Percentiles rank a stretch among this genome's conserved stretches.
Evolutionary conservation across 1,140 invertebrate species (phyloP).

Genomic region (Danaus plexippus): DNA sequence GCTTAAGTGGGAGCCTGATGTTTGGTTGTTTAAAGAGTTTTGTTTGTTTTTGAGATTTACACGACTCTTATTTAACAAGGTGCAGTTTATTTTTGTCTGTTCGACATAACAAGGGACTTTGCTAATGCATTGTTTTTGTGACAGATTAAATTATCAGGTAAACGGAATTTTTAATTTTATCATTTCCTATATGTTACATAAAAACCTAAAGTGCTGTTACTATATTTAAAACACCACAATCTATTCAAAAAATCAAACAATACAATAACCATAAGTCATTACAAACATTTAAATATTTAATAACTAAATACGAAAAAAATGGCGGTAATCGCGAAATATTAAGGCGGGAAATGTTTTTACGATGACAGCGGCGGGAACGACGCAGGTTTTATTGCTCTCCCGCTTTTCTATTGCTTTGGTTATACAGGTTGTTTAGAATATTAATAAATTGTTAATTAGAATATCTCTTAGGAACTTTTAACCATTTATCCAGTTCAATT

Average conservation of each 20-base stretch:
- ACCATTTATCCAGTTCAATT: no score
- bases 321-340: conserved; percentile 55
- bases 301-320: no score
- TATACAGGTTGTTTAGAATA: conserved; percentile 33
- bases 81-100: conserved; percentile 45
- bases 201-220: no score
- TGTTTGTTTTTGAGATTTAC: conserved; percentile 56
- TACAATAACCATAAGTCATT: no score
- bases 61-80: conserved; percentile 56
- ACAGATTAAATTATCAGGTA: no score
- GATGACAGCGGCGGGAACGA: conserved; percentile 44
- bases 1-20: conserved; percentile 56
- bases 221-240: no score
- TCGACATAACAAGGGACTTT: conserved; percentile 26
- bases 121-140: conserved; percentile 5
- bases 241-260: no score
- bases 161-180: no score
- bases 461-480: no score
- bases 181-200: no score
- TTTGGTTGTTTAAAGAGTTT: conserved; percentile 61
- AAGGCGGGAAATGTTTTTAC: conserved; percentile 60
- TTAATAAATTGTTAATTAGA: no score
- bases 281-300: no score
- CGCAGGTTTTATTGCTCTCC: conserved; percentile 57
- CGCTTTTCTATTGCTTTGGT: conserved; percentile 28